Evolutionary conservation across 2,888 invertebrate species (phyloP).

Genomic region (Dexiosoma caninum): DNA sequence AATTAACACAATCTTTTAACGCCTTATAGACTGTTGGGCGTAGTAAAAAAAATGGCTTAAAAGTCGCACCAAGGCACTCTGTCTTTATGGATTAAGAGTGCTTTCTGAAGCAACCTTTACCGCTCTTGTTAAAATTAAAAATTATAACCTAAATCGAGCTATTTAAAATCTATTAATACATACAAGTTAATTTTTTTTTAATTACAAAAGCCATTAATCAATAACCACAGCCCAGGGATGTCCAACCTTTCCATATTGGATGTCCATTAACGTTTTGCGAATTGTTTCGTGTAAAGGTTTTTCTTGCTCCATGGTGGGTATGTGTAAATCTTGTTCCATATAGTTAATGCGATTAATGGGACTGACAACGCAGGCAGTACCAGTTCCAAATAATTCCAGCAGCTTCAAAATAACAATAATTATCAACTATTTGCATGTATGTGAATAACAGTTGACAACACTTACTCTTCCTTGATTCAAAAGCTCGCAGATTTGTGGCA

Average conservation of each 20-base stretch:
- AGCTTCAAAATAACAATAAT: conserved; percentile 80
- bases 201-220: conserved; percentile 76
- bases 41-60: too few species aligned
- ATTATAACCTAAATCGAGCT: conserved; percentile 57
- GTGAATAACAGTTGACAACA: conserved; percentile 64
- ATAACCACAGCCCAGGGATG: conserved; percentile 88
- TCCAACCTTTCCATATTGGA: conserved; percentile 91
- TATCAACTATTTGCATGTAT: neutral
- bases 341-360: conserved; percentile 93
- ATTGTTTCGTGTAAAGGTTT: conserved; percentile 86
- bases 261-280: conserved; percentile 87
- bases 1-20: neutral
- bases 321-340: conserved; percentile 81
- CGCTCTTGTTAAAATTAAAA: neutral
- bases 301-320: conserved; percentile 87
- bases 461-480: conserved; percentile 89
- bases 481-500: conserved; percentile 87
- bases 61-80: neutral
- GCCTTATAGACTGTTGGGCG: neutral
- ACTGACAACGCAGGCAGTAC: conserved; percentile 96
- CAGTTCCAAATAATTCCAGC: conserved; percentile 97
- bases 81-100: neutral
- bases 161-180: conserved; percentile 72
- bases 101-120: neutral
- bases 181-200: too few species aligned